phyloP scores from a whole-genome alignment of 2,797 vertebrate genomes.

The Bufotes viridis region DNA sequence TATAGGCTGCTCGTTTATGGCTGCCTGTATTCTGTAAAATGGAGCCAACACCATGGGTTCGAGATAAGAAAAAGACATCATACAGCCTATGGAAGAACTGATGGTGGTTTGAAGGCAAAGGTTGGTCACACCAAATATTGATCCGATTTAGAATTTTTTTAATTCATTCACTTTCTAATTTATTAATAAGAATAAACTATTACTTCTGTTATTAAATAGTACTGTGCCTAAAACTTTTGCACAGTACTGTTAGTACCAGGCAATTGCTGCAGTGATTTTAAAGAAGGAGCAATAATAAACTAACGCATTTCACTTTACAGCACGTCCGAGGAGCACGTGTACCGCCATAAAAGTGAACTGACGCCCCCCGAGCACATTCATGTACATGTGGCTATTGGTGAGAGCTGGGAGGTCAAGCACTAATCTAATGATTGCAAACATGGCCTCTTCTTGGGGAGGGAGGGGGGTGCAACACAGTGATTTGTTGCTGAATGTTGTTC shows the following conservation, averaged over 20 bases:
- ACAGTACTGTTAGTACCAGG: neutral
- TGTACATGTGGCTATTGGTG: neutral
- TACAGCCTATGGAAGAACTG: too few species aligned
- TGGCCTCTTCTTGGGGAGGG: neutral
- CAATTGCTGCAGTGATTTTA: neutral
- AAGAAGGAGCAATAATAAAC: neutral
- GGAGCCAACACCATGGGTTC: neutral
- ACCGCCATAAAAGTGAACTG: neutral
- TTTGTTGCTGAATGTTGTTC: neutral
- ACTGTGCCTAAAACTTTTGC: neutral
- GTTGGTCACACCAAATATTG: too few species aligned
- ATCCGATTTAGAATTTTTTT: too few species aligned
- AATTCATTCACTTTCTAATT: too few species aligned
- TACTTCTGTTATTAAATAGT: too few species aligned
- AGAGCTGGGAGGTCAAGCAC: constrained; percentile 4
- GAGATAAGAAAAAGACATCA: too few species aligned
- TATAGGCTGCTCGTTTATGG: too few species aligned
- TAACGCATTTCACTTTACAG: neutral
- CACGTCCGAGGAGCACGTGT: neutral
- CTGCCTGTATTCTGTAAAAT: neutral
- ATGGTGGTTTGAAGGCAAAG: too few species aligned
- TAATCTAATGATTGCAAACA: constrained; percentile 4
- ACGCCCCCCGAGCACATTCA: neutral
- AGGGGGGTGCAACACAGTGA: neutral
- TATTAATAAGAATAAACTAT: too few species aligned